phyloP scores from a whole-genome alignment of 2,113 vertebrate genomes.

The Vicugna pacos region DNA sequence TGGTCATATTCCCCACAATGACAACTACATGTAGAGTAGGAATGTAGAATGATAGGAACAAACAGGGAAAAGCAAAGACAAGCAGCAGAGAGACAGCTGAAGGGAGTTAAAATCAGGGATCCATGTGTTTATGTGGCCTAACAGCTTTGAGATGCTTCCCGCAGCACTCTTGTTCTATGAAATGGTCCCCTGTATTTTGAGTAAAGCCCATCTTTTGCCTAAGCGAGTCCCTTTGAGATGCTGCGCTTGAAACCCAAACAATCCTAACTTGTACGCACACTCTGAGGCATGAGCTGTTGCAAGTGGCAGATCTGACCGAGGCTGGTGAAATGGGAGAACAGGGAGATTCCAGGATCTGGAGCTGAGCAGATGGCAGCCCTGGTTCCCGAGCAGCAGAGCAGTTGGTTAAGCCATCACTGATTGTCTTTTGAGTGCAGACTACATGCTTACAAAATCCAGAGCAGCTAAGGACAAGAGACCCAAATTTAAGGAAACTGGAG shows the following conservation, averaged over 20 bases:
- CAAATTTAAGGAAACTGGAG: neutral
- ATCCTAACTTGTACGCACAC: neutral
- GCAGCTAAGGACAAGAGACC: constrained; percentile 35
- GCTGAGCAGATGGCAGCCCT: neutral
- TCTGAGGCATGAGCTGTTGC: neutral
- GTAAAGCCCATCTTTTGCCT: constrained; percentile 22
- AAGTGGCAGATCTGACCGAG: constrained; percentile 7
- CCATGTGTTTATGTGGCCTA: neutral
- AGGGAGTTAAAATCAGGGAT: neutral
- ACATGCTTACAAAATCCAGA: constrained; percentile 38
- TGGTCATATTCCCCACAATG: neutral
- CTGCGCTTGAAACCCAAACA: constrained; percentile 34
- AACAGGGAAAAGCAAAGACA: neutral
- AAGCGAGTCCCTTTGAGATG: constrained; percentile 22
- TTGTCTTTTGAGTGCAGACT: constrained; percentile 33
- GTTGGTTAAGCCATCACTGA: constrained; percentile 10
- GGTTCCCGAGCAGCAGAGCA: neutral
- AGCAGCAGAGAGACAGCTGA: neutral
- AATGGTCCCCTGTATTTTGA: neutral
- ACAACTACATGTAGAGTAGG: neutral
- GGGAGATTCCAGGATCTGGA: neutral
- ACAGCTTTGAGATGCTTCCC: neutral
- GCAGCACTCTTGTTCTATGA: neutral
- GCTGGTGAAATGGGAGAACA: neutral
- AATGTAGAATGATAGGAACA: neutral